These are phyloP conservation scores for Cistogaster globosa DNA, from an alignment of 2,888 invertebrate genomes.

Conservation along the genomic window DNA sequence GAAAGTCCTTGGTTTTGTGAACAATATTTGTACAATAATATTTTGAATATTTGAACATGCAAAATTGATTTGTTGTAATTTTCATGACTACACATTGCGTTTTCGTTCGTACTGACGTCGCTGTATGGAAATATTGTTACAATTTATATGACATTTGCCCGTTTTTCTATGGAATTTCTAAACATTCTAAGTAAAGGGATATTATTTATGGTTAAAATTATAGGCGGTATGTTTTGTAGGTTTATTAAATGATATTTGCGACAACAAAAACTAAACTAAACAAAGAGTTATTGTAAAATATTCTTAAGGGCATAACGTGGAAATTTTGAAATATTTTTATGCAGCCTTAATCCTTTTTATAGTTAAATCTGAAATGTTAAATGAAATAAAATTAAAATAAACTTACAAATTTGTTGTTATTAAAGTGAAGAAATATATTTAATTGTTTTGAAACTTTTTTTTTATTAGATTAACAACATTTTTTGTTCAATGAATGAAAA, in stretches of 20 bases:
- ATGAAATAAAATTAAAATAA: neutral
- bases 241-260: constrained; percentile 30
- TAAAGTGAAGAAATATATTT: neutral
- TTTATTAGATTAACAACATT: too few species aligned
- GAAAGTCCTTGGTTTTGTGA: constrained; percentile 62
- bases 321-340: constrained; percentile 12
- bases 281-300: neutral
- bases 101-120: neutral
- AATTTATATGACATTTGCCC: constrained; percentile 20
- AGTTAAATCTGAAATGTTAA: neutral
- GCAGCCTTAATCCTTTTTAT: constrained; percentile 1
- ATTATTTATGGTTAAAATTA: constrained; percentile 53
- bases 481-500: too few species aligned
- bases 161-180: constrained; percentile 37
- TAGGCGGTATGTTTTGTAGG: constrained; percentile 63
- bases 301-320: neutral
- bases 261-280: neutral
- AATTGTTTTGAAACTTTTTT: too few species aligned
- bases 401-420: neutral
- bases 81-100: constrained; percentile 53
- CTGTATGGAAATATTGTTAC: constrained; percentile 29
- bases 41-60: constrained; percentile 44
- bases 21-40: constrained; percentile 12
- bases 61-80: constrained; percentile 31
- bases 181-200: constrained; percentile 54